Evolutionary conservation across 1,140 invertebrate genomes (phyloP).

Genomic region (Armadillidium nasatum): DNA sequence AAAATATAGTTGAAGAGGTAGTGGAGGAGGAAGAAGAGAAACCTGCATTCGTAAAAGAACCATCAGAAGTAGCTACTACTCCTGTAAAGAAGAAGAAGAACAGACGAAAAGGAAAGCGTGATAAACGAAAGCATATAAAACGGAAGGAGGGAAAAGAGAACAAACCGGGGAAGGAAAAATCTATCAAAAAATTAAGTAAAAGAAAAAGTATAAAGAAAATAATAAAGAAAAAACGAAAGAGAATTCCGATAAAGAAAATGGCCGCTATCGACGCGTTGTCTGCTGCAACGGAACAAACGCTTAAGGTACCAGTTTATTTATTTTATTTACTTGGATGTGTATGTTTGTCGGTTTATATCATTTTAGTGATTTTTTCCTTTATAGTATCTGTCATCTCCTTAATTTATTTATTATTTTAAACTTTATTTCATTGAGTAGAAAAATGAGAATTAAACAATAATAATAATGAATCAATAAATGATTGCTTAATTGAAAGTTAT

Average conservation of each 20-base stretch:
- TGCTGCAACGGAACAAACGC: conserved; percentile 70
- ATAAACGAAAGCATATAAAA: conserved; percentile 33
- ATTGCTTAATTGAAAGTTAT: no score
- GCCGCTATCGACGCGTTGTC: conserved; percentile 69
- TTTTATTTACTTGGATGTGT: not conserved
- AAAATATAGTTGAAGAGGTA: conserved; percentile 3
- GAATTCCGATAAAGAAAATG: conserved; percentile 56
- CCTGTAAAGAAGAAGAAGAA: conserved; percentile 41
- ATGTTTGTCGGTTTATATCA: not conserved
- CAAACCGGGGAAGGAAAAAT: conserved; percentile 18
- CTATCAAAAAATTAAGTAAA: conserved; percentile 5
- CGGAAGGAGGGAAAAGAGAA: conserved; percentile 35
- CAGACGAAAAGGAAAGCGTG: conserved; percentile 38
- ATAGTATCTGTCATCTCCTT: not conserved
- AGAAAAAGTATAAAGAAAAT: conserved; percentile 51
- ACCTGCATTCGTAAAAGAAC: conserved; percentile 27
- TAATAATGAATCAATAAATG: no score
- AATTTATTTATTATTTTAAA: no score
- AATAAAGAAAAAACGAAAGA: conserved; percentile 53
- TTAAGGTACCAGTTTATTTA: conserved; percentile 57
- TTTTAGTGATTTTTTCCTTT: not conserved
- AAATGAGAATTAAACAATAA: no score
- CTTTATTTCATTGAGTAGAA: not conserved
- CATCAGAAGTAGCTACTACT: conserved; percentile 48
- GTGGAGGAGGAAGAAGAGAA: conserved; percentile 45